phyloP scores from a whole-genome alignment of 2,113 vertebrate genomes.

The Galemys pyrenaicus region DNA sequence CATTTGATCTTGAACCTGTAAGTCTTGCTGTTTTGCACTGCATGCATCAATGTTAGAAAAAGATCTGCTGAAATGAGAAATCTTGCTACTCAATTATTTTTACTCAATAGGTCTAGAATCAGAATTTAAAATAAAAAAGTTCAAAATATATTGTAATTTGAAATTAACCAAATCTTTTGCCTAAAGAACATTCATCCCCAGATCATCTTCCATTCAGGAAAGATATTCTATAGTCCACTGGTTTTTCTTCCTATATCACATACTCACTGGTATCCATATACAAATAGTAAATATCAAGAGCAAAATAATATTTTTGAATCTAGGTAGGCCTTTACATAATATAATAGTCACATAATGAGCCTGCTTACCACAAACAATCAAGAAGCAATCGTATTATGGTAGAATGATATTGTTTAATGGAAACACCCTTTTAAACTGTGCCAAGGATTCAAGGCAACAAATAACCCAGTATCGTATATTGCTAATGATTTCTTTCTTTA shows the following conservation, averaged over 20 bases:
- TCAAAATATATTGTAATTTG: not conserved
- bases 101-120: not conserved
- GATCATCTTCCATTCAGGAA: not conserved
- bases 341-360: not conserved
- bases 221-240: not conserved
- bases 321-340: constrained; percentile 2
- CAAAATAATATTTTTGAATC: constrained; percentile 29
- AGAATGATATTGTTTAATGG: constrained; percentile 10
- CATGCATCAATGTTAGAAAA: not conserved
- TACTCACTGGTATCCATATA: not conserved
- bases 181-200: not conserved
- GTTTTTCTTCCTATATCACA: constrained; percentile 21
- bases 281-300: constrained; percentile 32
- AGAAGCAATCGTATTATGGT: not conserved
- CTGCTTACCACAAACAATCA: not conserved
- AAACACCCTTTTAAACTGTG: constrained; percentile 32
- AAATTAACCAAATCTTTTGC: constrained; percentile 24
- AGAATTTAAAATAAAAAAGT: constrained; percentile 24
- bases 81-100: constrained; percentile 32
- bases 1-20: constrained; percentile 44
- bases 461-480: not conserved
- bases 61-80: constrained; percentile 34
- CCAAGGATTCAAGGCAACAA: constrained; percentile 34
- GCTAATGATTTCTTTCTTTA: not conserved
- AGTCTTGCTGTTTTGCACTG: not conserved